Base-by-base conservation (phyloP, 2,888 invertebrate species). In the Vandiemenella viatica region DNA sequence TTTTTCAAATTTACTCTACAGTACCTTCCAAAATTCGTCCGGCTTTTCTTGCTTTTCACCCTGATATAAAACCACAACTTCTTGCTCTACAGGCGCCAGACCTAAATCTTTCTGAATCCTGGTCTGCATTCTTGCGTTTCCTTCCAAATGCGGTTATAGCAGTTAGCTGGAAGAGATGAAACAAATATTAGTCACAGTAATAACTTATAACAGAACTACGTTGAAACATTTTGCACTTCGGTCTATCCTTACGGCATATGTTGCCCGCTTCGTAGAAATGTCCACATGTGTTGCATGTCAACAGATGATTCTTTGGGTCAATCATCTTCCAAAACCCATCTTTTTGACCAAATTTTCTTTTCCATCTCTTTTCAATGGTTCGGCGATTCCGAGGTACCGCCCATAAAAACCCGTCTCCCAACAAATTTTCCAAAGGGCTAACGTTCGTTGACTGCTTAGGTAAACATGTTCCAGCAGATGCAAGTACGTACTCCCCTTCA, bases 51-150 rank as follows among this genome's bases (percentile, higher is more conserved):
- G 61, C 58, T 73, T 79, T 62, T 93, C 93, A 40, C 84, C 85
- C 58, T 88, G 77, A 63, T 93, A 93, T 8, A 92, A 63, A 2
- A 92, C 83, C 22, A 87, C 72, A 7, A 93, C 83, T 66, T 92
- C 89, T 60, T 88, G 72, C 57, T 91, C 88, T 43, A 88, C 73
- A 0, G 89, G 84, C 48, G 76, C 71, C 8, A 82, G 65, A 7
- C 79, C 79, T 41, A 87, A 66, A 57, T 84, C 74, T 38, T 77
- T 69, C 59, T 79, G 71, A 56, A 93, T 87, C 56, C 78, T 74
- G 0, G 78, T 74, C 65, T 87, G 80, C 71, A 95, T 87, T 71
- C 70, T 62, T 80, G 70, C 0, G 93, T 93, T 71, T 95, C 93
- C 47, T 72, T 68, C 58, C 79, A 80, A 0, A 92, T 79, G 68